These are phyloP conservation scores for Bombus sylvicola DNA, from an alignment of 1,140 invertebrate species.

Conservation along the genomic window DNA sequence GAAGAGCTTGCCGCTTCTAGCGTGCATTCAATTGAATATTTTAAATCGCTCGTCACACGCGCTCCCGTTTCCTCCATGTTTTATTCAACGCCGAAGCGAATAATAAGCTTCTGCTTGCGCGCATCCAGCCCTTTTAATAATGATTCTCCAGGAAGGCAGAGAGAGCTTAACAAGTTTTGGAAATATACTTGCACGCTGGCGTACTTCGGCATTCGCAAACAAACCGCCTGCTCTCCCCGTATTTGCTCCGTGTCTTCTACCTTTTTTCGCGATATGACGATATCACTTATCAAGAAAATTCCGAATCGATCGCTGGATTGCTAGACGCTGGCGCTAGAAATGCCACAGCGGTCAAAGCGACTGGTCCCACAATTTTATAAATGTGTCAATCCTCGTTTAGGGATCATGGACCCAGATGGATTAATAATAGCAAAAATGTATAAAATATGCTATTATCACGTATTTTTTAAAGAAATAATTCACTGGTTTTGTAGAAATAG, in stretches of 20 bases:
- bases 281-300: no score
- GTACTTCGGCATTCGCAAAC: not conserved
- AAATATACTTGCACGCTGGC: not conserved
- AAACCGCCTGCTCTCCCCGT: no score
- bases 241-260: not conserved
- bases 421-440: no score
- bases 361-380: no score
- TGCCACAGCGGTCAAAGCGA: no score
- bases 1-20: not conserved
- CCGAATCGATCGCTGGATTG: no score
- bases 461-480: no score
- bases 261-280: not conserved
- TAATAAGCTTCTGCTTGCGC: conserved; percentile 13
- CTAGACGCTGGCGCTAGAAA: no score
- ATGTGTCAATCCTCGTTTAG: no score
- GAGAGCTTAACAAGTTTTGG: not conserved
- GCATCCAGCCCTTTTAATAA: conserved; percentile 7
- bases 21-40: conserved; percentile 10
- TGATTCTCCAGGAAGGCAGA: not conserved
- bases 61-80: not conserved
- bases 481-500: no score
- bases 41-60: conserved; percentile 16
- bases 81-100: conserved; percentile 10
- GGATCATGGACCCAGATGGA: no score
- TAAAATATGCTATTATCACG: no score